Evolutionary conservation across 2,888 invertebrate species (phyloP).

Genomic region (Meghimatium bilineatum): DNA sequence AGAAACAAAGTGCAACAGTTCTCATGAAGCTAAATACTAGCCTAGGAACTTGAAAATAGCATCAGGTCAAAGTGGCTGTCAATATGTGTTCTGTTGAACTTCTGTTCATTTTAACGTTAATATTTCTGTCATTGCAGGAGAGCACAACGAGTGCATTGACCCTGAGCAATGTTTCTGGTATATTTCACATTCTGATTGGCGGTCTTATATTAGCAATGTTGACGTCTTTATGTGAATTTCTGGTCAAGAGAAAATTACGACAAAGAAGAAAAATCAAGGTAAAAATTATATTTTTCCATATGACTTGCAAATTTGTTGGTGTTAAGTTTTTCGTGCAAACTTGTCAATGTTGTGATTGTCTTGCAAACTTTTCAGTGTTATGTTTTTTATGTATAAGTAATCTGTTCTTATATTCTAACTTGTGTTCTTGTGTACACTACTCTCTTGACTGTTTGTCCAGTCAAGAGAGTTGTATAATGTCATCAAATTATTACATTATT

Average conservation of each 20-base stretch:
- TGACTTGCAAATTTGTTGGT: not conserved
- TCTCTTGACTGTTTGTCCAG: too few relatives aligned
- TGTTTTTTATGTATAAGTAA: not conserved
- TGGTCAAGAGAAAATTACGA: slow-evolving; percentile 51
- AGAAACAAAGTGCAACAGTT: too few relatives aligned
- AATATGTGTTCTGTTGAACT: too few relatives aligned
- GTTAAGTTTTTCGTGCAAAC: not conserved
- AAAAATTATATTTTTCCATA: not conserved
- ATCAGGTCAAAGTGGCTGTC: too few relatives aligned
- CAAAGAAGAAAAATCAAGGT: slow-evolving; percentile 38
- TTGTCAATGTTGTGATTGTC: not conserved
- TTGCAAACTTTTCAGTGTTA: not conserved
- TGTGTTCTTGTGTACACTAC: too few relatives aligned
- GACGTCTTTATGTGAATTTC: slow-evolving; percentile 55
- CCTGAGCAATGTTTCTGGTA: slow-evolving; percentile 58
- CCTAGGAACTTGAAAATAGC: too few relatives aligned
- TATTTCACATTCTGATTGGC: slow-evolving; percentile 59
- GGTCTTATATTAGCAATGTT: slow-evolving; percentile 57
- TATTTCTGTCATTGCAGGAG: not conserved
- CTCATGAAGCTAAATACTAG: too few relatives aligned
- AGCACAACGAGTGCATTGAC: slow-evolving; percentile 54
- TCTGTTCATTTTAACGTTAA: too few relatives aligned
- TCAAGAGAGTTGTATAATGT: too few relatives aligned
- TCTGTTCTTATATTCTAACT: too few relatives aligned
- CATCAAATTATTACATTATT: too few relatives aligned